Base-by-base conservation (phyloP, 2,888 invertebrate genomes). In the Physocephala rufipes region DNA sequence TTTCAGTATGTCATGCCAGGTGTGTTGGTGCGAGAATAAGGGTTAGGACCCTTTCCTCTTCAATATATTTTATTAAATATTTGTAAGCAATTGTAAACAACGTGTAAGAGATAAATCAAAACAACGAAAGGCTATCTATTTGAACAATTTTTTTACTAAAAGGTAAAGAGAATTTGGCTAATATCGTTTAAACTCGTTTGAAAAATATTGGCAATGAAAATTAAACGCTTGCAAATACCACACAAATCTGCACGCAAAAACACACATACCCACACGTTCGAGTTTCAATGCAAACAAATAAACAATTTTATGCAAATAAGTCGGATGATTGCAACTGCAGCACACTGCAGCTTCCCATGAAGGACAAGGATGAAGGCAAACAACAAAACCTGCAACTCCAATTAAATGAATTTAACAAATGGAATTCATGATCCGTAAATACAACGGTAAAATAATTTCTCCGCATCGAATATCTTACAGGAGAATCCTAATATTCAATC, bases 81-180 rank as follows among this genome's bases (percentile, higher is more conserved):
- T 45, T 64, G 55, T 55, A 64, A 70, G 64, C 55, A 64, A 47
- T 55, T 67, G 59, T 21, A 26, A 53, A 51, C 62, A 53, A 63
- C 63, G 70, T 70, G 64, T 64, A 45, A 64, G 45, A 64, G 64
- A 67, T 61, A 72, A 70, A 74, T 74, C 70, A 67, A 74, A 74
- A 67, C 74, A 71, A 70, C 70, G 67, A 74, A 55, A 72, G 58
- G 70, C 70, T 71, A 63, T 63, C 69, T 7, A 36, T 36, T 71
- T 68, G 70, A 58, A 26, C 16, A 21, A 53, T 62, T 55, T 59
- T 28, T 53, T 66, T 53, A 53, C 53, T 19, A 45, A 64, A 7
- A 47, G 24, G 1, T 55, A 26, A 2, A 55, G 16, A 1, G 30
- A 21, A 21, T n/a, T 28, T 59, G 30, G 26, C 19, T 19, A 62